These are phyloP conservation scores for Candoia aspera DNA, from an alignment of 2,113 vertebrate genomes.

Conservation along the genomic window DNA sequence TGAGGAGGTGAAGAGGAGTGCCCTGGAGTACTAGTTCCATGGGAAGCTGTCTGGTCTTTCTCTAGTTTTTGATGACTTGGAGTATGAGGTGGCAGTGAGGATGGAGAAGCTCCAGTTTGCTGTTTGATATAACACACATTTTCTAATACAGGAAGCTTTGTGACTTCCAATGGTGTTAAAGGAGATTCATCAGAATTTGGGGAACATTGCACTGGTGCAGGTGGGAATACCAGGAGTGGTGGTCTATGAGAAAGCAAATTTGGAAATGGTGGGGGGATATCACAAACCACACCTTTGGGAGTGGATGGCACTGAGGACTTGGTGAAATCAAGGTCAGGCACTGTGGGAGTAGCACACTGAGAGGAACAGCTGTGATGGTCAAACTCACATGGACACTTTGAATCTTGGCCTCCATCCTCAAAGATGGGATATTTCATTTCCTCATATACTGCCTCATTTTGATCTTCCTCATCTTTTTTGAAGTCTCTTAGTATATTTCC, in stretches of 20 bases:
- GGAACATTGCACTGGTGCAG: constrained; percentile 90
- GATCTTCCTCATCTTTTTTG: constrained; percentile 86
- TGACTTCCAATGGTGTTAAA: constrained; percentile 91
- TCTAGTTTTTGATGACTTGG: constrained; percentile 82
- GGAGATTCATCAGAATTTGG: constrained; percentile 97
- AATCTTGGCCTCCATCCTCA: constrained; percentile 85
- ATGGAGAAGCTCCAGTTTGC: constrained; percentile 77
- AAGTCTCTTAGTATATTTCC: constrained; percentile 90
- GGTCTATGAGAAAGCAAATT: constrained; percentile 92
- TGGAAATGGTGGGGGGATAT: constrained; percentile 94
- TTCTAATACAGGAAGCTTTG: constrained; percentile 87
- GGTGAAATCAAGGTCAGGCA: constrained; percentile 87
- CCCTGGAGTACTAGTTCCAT: constrained; percentile 79
- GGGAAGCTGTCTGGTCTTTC: constrained; percentile 80
- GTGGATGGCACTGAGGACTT: constrained; percentile 81
- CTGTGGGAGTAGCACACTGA: constrained; percentile 91
- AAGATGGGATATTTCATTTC: constrained; percentile 95
- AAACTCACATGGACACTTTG: constrained; percentile 73
- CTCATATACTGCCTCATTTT: constrained; percentile 93
- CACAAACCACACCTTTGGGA: constrained; percentile 85
- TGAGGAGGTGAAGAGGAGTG: constrained; percentile 91
- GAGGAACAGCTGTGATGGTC: constrained; percentile 89
- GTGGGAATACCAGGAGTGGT: constrained; percentile 91
- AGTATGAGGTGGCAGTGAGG: constrained; percentile 80
- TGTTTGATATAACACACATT: constrained; percentile 85